Base-by-base conservation (phyloP, 1,140 invertebrate species). In the Ridgeia piscesae region DNA sequence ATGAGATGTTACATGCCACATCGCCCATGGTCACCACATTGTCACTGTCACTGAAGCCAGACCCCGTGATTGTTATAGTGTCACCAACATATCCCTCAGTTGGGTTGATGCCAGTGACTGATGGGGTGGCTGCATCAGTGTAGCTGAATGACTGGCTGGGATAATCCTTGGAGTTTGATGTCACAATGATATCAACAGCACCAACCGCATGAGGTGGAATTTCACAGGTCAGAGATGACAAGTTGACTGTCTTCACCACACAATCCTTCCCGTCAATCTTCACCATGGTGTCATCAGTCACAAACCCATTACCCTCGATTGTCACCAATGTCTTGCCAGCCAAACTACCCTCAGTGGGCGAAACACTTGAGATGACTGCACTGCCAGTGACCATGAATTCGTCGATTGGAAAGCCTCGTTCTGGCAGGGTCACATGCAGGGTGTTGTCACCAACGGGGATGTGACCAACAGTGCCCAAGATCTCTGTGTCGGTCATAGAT, bases 21-120 rank as follows among this genome's bases (percentile, higher is more conserved):
- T 92, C 93, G 6, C 94, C 94, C 77, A 95, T 94, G 8, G 33
- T 93, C 1, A 95, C 94, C n/a, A 27, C 88, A 35, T 94, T 94
- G 35, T 94, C 93, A 6, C 92, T 88, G 0, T 35, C 6, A 88
- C 93, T 93, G 48, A 94, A 95, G 1, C 93, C 93, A 33, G 93
- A 93, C n/a, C 94, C 94, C 21, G 92, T 92, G 21, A 94, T 94
- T 21, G 88, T 91, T 9, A 94, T 42, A n/a, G 92, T 58, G 6
- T 89, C 92, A 27, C 58, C 91, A 92, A 77, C 33, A 34, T 33
- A 89, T 11, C 91, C 88, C 33, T 91, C 90, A 35, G 92, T 50
- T 27, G 94, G 94, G 48, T 50, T 48, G 34, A 94, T 91, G 34
- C 33, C 33, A 34, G 91, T 92, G 21, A 94, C 91, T 17, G 50